A percentile compares a stretch with the other conserved stretches of the same genome.
These are phyloP conservation scores for Leptopilina clavipes DNA, from an alignment of 1,140 invertebrate species.

Conservation along the genomic window DNA sequence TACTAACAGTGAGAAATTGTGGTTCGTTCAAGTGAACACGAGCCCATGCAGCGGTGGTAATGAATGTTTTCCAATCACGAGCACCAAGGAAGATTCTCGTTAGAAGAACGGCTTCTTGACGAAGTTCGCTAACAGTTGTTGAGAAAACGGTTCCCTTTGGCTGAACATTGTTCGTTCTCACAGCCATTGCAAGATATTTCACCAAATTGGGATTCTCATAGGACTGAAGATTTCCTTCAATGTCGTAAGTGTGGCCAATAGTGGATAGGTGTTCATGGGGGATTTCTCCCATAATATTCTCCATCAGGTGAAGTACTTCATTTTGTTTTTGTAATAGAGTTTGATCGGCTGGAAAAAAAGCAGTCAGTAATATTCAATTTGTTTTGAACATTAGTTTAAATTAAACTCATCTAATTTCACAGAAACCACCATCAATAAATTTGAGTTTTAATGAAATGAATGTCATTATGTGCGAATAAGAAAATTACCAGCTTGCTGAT, in stretches of 20 bases:
- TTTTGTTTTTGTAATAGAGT: conserved; percentile 78
- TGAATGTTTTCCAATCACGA: conserved; percentile 67
- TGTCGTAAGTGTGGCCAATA: conserved; percentile 64
- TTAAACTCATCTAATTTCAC: too few relatives aligned
- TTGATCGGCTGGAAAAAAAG: conserved; percentile 73
- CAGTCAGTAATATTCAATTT: neutral
- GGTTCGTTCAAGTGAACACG: conserved; percentile 70
- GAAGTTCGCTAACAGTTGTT: conserved; percentile 60
- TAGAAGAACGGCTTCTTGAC: conserved; percentile 66
- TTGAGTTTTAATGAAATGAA: too few relatives aligned
- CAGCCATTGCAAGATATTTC: conserved; percentile 61
- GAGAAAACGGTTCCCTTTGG: conserved; percentile 64
- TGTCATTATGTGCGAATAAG: neutral
- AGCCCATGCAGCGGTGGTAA: conserved; percentile 71
- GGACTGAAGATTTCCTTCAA: conserved; percentile 56
- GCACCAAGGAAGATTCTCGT: conserved; percentile 72
- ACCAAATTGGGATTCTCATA: conserved; percentile 64
- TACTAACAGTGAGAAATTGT: conserved; percentile 68
- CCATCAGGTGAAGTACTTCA: conserved; percentile 79
- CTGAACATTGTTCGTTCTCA: conserved; percentile 63
- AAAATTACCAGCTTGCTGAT: conserved; percentile 69
- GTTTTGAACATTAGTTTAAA: too few relatives aligned
- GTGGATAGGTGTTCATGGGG: conserved; percentile 65
- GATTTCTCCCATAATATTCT: conserved; percentile 76
- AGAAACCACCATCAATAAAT: too few relatives aligned